These are phyloP conservation scores for Caenorhabditis tropicalis DNA, from an alignment of 1,140 invertebrate species.

Conservation along the genomic window DNA sequence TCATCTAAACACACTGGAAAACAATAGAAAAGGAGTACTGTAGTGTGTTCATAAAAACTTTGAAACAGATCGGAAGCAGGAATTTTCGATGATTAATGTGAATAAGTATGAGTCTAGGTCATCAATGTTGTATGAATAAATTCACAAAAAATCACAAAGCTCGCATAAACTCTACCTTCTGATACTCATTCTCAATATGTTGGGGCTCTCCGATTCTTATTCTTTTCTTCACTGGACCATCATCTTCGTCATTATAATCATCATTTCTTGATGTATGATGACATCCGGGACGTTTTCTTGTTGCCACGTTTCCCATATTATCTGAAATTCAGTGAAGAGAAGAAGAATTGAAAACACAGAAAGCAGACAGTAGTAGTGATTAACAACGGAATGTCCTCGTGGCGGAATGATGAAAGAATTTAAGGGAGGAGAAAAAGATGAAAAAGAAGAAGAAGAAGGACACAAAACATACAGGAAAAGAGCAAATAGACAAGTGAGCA, in stretches of 20 bases:
- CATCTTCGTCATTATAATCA: not conserved
- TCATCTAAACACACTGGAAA: no score
- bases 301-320: constrained; percentile 7
- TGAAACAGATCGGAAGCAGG: no score
- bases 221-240: not conserved
- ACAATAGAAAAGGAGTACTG: no score
- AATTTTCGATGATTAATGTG: no score
- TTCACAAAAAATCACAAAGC: no score
- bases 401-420: constrained; percentile 31
- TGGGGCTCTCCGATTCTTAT: constrained; percentile 5
- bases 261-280: constrained; percentile 2
- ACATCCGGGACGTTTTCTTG: constrained; percentile 14
- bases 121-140: no score
- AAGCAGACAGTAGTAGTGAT: not conserved
- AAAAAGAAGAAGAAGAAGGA: constrained; percentile 40
- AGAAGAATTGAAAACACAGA: not conserved
- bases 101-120: no score
- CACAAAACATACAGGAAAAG: constrained; percentile 43
- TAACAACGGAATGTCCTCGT: constrained; percentile 31
- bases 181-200: constrained; percentile 29
- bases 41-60: no score
- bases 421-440: not conserved
- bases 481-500: constrained; percentile 35
- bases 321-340: not conserved
- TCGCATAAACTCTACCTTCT: no score